Conservation (phyloP, 2,888 invertebrate species). For the Xanthorhoe spadicearia region DNA sequence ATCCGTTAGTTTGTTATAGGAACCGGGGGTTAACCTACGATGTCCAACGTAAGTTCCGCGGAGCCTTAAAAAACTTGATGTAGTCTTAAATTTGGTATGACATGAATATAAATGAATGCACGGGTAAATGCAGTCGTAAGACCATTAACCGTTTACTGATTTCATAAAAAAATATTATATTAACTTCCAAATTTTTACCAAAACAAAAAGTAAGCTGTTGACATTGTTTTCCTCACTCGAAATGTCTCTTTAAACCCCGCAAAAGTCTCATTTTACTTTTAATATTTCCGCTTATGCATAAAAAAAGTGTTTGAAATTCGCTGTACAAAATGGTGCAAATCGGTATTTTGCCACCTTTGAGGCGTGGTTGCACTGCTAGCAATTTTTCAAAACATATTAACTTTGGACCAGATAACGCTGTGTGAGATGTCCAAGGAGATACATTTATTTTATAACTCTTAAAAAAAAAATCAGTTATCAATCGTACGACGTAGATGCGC, state of each 20-base stretch:
- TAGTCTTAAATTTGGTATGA: too few species aligned
- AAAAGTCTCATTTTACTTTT: background rate
- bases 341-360: background rate
- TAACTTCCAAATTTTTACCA: background rate
- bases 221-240: background rate
- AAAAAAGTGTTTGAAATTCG: background rate
- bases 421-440: too few species aligned
- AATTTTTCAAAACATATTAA: background rate
- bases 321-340: background rate
- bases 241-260: background rate
- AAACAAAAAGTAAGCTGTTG: background rate
- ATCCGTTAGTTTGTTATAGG: too few species aligned
- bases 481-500: background rate
- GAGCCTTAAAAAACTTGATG: too few species aligned
- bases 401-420: too few species aligned
- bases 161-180: too few species aligned
- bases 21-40: too few species aligned
- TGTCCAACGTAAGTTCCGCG: too few species aligned
- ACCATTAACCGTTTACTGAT: too few species aligned
- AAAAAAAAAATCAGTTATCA: background rate
- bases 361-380: background rate
- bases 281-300: background rate
- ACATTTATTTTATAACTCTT: too few species aligned
- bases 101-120: too few species aligned
- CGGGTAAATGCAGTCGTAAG: too few species aligned